These are phyloP conservation scores for Pholis gunnellus DNA, from an alignment of 2,113 vertebrate genomes.

Conservation along the genomic window DNA sequence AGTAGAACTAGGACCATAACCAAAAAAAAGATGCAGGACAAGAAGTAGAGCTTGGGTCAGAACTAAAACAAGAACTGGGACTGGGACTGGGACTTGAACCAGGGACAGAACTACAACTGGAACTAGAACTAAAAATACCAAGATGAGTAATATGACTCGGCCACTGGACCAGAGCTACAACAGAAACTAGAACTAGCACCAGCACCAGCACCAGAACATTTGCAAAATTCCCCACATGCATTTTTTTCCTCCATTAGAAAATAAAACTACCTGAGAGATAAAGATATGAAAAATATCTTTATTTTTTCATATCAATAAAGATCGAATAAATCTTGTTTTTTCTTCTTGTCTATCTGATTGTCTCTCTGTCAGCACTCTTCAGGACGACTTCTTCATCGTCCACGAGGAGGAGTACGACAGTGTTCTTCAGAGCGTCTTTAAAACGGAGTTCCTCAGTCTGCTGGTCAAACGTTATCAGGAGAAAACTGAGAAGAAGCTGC, in stretches of 20 bases:
- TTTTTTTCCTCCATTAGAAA: not conserved
- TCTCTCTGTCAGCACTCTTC: conserved; percentile 77
- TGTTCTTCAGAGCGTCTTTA: conserved; percentile 86
- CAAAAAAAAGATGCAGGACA: not conserved
- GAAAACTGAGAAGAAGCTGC: conserved; percentile 78
- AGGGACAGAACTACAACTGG: not conserved
- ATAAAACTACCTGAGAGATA: not conserved
- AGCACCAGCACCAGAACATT: not conserved
- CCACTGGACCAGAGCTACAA: too few relatives aligned
- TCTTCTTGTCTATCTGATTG: not conserved
- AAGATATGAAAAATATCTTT: too few relatives aligned
- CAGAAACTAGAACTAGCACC: not conserved
- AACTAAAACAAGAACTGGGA: not conserved
- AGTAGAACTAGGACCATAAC: not conserved
- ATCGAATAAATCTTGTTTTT: too few relatives aligned
- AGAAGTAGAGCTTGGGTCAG: not conserved
- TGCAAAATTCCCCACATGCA: not conserved
- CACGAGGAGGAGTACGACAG: conserved; percentile 89
- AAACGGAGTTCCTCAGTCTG: conserved; percentile 88
- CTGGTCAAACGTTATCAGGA: conserved; percentile 86
- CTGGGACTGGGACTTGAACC: too few relatives aligned
- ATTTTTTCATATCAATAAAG: too few relatives aligned
- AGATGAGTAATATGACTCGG: too few relatives aligned
- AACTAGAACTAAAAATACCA: not conserved
- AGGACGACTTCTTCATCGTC: conserved; percentile 88